phyloP scores from a whole-genome alignment of 2,113 vertebrate genomes.

The Gymnarchus niloticus region DNA sequence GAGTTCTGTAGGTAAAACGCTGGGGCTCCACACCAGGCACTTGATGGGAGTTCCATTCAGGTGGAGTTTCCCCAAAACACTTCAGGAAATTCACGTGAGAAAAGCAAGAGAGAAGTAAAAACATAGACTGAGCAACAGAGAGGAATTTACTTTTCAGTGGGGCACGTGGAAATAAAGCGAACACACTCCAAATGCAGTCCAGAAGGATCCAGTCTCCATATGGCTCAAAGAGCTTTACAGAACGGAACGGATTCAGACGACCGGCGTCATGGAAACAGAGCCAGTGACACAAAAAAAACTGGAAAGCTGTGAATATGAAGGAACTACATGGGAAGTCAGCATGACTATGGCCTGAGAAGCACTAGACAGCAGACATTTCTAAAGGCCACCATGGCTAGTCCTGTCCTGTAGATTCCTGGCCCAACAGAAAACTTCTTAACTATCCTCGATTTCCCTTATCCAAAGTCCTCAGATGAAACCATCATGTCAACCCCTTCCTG shows the following conservation, averaged over 20 bases:
- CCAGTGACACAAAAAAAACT: too few relatives aligned
- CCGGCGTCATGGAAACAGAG: background rate
- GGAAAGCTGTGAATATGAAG: background rate
- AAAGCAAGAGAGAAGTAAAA: background rate
- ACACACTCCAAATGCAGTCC: background rate
- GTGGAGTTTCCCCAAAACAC: background rate
- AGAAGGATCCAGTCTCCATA: background rate
- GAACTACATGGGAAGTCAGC: background rate
- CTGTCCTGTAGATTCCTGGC: background rate
- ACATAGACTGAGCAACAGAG: too few relatives aligned
- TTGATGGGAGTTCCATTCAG: background rate
- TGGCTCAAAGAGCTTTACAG: too few relatives aligned
- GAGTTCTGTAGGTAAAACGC: background rate
- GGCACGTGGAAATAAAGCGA: too few relatives aligned
- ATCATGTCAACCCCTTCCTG: too few relatives aligned
- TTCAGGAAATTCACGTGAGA: background rate
- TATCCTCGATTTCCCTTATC: too few relatives aligned
- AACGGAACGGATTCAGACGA: background rate
- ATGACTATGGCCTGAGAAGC: too few relatives aligned
- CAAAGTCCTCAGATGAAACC: too few relatives aligned
- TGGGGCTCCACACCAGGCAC: background rate
- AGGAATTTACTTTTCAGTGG: background rate
- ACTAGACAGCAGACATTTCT: background rate
- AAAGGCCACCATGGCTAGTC: background rate
- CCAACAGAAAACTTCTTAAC: too few relatives aligned